Conservation (phyloP, 2,888 invertebrate genomes). For the Latheticus oryzae region DNA sequence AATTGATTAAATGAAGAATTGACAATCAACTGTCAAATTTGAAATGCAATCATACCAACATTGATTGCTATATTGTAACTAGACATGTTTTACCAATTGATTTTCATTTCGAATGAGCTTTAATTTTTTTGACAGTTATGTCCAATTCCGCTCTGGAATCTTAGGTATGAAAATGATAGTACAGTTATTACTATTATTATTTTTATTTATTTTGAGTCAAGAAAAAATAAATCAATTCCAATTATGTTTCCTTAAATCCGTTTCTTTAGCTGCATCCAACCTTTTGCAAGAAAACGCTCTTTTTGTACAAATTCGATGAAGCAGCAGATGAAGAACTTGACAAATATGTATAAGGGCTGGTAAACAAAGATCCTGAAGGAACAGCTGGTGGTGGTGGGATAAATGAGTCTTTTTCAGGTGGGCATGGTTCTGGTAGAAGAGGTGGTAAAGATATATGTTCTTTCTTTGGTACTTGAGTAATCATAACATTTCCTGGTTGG, state of each 20-base stretch:
- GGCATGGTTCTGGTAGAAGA: conserved; percentile 19
- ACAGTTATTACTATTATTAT: too few relatives aligned
- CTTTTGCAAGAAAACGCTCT: conserved; percentile 41
- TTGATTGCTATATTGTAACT: too few relatives aligned
- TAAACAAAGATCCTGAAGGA: conserved; percentile 23
- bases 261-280: conserved; percentile 35
- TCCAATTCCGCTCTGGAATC: too few relatives aligned
- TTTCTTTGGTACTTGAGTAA: conserved; percentile 48
- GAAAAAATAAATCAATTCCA: not conserved
- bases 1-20: too few relatives aligned
- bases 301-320: conserved; percentile 14
- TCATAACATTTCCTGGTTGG: conserved; percentile 54
- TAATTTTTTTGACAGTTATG: too few relatives aligned
- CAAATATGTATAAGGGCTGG: conserved; percentile 21
- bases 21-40: too few relatives aligned
- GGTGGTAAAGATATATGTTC: conserved; percentile 40
- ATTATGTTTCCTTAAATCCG: too few relatives aligned
- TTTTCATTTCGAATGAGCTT: too few relatives aligned
- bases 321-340: conserved; percentile 17
- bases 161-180: too few relatives aligned
- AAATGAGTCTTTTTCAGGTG: conserved; percentile 19
- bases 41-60: too few relatives aligned
- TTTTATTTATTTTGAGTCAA: not conserved
- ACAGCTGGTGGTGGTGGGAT: conserved; percentile 26
- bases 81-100: too few relatives aligned